Base-by-base conservation (phyloP, 2,113 vertebrate genomes). In the Podiceps cristatus region DNA sequence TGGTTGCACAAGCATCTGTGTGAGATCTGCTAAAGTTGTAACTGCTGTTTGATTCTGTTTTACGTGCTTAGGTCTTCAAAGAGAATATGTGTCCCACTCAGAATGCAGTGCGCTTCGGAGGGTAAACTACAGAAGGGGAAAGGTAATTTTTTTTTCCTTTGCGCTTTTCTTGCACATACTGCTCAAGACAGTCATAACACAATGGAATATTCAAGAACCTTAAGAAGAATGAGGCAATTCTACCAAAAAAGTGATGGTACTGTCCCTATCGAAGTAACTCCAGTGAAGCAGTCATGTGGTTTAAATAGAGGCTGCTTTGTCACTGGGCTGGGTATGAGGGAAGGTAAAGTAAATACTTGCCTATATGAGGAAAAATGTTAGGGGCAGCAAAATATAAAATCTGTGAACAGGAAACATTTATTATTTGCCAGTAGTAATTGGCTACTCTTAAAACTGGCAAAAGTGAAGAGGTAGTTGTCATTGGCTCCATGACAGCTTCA, bases 41-140 rank as follows among this genome's bases (percentile, higher is more conserved):
- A 60, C 47, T 78, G 64, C 59, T 25, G 10, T 85, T 88, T 87
- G 29, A 40, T 69, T 35, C 66, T 93, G 56, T 50, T 95, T 88
- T 91, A 71, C 7, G 0, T 52, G 13, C 49, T 62, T 53, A 98
- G 98, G 98, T 76, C 86, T 96, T 64, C 98, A 98, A 93, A 98
- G 98, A 94, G 97, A 98, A 87, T 98, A 98, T 4, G 58, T 96
- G 55, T 95, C 90, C 86, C 85, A 75, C 79, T 95, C 98, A 3
- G 99, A 99, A 37, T 96, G 95, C 63, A 97, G 96, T 2, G 84
- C 84, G 0, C 93, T 97, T 53, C 98, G 96, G 35, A 98, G 98
- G 62, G 93, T 93, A 55, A 98, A 97, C 97, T 99, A 97, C 98
- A 98, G 98, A 92, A 99, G 98, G 86, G 99, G 98, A 95, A 99